phyloP scores from a whole-genome alignment of 2,888 invertebrate species.

The Euzetes globulus region DNA sequence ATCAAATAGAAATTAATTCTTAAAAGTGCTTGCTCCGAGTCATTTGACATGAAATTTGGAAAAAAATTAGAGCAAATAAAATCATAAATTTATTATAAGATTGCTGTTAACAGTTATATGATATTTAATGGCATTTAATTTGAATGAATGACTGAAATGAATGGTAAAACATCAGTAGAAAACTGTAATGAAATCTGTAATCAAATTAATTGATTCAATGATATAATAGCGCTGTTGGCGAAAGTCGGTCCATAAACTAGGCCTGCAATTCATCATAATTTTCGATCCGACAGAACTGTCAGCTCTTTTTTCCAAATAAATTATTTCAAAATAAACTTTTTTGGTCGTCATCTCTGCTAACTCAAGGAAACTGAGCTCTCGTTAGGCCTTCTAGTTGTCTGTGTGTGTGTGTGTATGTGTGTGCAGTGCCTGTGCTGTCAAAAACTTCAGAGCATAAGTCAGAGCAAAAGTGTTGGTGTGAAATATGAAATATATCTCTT shows the following conservation, averaged over 20 bases:
- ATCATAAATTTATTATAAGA: not conserved
- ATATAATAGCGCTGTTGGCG: not conserved
- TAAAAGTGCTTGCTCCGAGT: too few relatives aligned
- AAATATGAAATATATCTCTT: not conserved
- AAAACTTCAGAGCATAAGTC: too few relatives aligned
- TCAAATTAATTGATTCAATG: not conserved
- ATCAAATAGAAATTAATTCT: too few relatives aligned
- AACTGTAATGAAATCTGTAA: too few relatives aligned
- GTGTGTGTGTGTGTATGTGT: too few relatives aligned
- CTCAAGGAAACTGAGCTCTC: too few relatives aligned
- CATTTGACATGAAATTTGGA: not conserved
- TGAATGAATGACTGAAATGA: not conserved
- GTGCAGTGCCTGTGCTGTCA: too few relatives aligned
- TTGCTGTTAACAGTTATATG: not conserved
- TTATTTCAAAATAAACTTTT: not conserved
- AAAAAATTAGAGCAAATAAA: not conserved
- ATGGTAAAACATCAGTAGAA: not conserved
- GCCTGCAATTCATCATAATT: not conserved
- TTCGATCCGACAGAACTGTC: not conserved
- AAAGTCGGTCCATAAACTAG: not conserved
- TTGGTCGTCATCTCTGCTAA: too few relatives aligned
- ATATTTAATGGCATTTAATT: not conserved
- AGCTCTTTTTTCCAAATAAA: not conserved
- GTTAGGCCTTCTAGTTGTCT: too few relatives aligned
- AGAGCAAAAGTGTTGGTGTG: not conserved